Base-by-base conservation (phyloP, 92 coral and sea anemone species). In the Porites cylindrica region DNA sequence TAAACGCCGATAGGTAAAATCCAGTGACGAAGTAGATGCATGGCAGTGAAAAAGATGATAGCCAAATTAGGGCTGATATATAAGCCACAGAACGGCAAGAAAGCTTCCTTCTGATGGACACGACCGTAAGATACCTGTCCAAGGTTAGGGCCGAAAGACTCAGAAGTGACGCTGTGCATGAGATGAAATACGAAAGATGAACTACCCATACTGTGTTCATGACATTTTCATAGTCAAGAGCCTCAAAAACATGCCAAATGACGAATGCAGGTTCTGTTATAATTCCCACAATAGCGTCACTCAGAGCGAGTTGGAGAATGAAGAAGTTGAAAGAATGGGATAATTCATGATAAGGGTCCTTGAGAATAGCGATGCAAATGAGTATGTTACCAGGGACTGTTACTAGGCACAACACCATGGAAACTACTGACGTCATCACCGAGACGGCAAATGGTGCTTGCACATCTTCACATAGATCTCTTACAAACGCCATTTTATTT, bases 241-340 rank as follows among this genome's bases (percentile, higher is more conserved):
- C 98, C 77, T 96, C 98, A 16, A 89, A 86, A 72, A 91, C 76
- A 77, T 96, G 99, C 72, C 86, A 93, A 61, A 89, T 91, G 11
- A 94, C 82, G 26, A 92, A 94, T 0, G 93, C 93, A n/a, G 99
- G 99, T 64, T 96, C 98, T 26, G 98, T 85, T 9, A 96, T 53
- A 58, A 86, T 65, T 43, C 99, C 99, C 7, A 96, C 89, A 14
- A 93, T 69, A 43, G 93, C 88, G 86, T 96, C 99, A 24, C 98
- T 92, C 76, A 95, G 75, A 8, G 98, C 97, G 52, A 96, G 84
- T 61, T 96, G 95, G 78, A 94, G 88, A 8, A 95, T 94, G 51
- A 96, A 96, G 78, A 90, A 96, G 90, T 96, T 94, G 68, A 96
- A 96, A 29, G 97, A 94, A n/a, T 96, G 85, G 66, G 88, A 71